Evolutionary conservation across 2,797 vertebrate species (phyloP).

Genomic region (Nasua narica): DNA sequence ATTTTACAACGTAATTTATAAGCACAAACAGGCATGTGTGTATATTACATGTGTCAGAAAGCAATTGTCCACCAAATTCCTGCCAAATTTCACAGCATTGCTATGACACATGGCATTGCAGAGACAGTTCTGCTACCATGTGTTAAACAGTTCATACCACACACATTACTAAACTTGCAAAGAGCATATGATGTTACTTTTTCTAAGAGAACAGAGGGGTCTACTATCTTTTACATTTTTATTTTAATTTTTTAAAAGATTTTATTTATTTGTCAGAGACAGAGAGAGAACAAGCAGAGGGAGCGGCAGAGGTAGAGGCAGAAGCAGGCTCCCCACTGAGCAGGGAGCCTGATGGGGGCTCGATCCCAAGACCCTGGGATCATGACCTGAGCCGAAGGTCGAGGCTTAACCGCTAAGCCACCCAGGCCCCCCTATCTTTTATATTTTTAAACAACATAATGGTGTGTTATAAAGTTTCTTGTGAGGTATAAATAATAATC

Average conservation of each 20-base stretch:
- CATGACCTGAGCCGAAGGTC: no score
- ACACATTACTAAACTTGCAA: background rate
- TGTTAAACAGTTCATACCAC: background rate
- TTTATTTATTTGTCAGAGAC: no score
- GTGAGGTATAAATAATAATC: background rate
- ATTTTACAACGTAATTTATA: background rate
- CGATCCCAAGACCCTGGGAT: no score
- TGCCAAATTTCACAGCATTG: no score
- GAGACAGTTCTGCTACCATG: background rate
- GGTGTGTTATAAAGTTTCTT: background rate
- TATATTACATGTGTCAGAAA: background rate
- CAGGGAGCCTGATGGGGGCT: no score
- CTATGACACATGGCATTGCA: rapidly evolving
- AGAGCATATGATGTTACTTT: background rate
- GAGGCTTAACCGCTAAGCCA: no score
- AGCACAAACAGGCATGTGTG: no score
- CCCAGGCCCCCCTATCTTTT: background rate
- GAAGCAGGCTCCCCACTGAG: no score
- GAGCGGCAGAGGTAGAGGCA: no score
- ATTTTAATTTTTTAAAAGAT: background rate
- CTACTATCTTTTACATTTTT: background rate
- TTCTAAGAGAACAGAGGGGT: background rate
- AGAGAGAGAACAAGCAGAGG: no score
- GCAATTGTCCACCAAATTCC: rapidly evolving
- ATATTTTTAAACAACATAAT: background rate